Evolutionary conservation across 2,888 invertebrate species (phyloP).

Genomic region (Nephrotoma guestfalica): DNA sequence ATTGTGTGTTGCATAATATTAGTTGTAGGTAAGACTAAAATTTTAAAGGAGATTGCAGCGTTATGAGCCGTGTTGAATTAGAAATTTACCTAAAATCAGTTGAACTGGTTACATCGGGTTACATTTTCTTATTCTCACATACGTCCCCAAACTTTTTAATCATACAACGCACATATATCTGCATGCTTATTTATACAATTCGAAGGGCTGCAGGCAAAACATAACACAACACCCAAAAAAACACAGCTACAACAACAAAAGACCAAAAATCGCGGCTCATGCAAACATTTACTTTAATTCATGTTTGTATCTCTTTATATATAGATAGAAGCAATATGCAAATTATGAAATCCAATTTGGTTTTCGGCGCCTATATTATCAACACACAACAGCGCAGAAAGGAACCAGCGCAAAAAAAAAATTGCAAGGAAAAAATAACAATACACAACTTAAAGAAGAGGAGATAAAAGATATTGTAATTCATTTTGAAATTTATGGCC

Average conservation of each 20-base stretch:
- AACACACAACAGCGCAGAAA: not conserved
- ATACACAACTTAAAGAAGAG: not conserved
- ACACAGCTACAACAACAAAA: not conserved
- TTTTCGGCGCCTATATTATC: constrained; percentile 3
- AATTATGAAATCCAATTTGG: constrained; percentile 4
- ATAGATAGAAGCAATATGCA: not conserved
- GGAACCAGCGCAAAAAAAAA: not conserved
- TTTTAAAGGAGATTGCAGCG: no score
- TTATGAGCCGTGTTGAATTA: no score
- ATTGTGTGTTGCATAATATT: no score
- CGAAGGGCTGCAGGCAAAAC: not conserved
- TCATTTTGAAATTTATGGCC: constrained; percentile 1
- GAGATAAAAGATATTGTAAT: not conserved
- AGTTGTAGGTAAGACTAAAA: no score
- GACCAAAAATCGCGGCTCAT: not conserved
- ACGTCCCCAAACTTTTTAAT: no score
- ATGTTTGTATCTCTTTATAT: not conserved
- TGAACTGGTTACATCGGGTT: no score
- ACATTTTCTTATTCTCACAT: no score
- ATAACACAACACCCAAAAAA: not conserved
- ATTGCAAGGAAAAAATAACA: not conserved
- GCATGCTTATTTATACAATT: not conserved
- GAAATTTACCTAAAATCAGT: no score
- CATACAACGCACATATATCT: no score
- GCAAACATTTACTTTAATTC: constrained; percentile 3